Conservation (phyloP, 2,113 vertebrate genomes). For the Rhinopomastus cyanomelas region DNA sequence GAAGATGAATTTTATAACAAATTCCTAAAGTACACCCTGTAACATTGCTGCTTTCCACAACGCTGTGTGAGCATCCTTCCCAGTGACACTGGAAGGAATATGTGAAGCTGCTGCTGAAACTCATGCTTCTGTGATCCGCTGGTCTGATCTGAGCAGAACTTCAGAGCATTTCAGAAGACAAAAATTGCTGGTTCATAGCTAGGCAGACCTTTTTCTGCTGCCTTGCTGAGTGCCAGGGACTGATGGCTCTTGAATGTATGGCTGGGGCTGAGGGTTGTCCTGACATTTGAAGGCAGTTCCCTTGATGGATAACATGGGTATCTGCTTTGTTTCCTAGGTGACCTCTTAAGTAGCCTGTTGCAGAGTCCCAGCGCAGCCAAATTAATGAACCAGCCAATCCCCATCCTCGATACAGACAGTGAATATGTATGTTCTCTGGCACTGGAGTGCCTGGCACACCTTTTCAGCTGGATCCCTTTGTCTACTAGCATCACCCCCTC, state of each 20-base stretch:
- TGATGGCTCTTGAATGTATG: background rate
- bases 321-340: constrained; percentile 54
- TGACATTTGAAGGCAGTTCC: background rate
- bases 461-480: constrained; percentile 99
- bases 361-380: constrained; percentile 89
- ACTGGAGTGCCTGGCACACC: constrained; percentile 95
- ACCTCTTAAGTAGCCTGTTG: constrained; percentile 87
- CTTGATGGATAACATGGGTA: background rate
- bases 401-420: constrained; percentile 89
- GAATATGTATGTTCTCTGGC: constrained; percentile 91
- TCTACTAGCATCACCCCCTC: constrained; percentile 95
- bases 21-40: background rate
- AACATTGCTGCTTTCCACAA: background rate
- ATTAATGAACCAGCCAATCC: constrained; percentile 89
- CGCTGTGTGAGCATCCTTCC: background rate
- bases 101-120: background rate
- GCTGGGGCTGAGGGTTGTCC: background rate
- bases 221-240: background rate
- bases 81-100: background rate
- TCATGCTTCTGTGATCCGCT: background rate
- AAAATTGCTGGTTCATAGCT: rapidly evolving
- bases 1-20: background rate
- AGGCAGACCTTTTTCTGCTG: background rate
- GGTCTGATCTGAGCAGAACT: background rate
- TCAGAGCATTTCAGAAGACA: background rate